These are phyloP conservation scores for Andrena dorsata DNA, from an alignment of 2,888 invertebrate genomes.

Conservation along the genomic window DNA sequence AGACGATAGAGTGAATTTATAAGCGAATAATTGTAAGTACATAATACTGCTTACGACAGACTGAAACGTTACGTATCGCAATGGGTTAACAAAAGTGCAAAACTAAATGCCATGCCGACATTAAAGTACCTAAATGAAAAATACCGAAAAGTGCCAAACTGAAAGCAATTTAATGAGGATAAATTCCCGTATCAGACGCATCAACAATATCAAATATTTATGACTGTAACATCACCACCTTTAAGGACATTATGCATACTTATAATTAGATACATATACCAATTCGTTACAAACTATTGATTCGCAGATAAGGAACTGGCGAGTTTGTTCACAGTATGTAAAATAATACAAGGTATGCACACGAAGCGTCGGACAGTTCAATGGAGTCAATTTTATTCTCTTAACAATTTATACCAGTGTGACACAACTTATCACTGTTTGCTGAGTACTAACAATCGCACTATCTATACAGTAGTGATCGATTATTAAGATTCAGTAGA, in stretches of 20 bases:
- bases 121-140: too few relatives aligned
- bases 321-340: not conserved
- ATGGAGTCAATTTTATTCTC: slow-evolving; percentile 26
- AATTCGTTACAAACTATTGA: slow-evolving; percentile 3
- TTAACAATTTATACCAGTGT: slow-evolving; percentile 43
- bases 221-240: not conserved
- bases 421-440: slow-evolving; percentile 43
- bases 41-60: too few relatives aligned
- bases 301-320: slow-evolving; percentile 14
- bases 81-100: too few relatives aligned
- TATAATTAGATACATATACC: not conserved
- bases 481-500: slow-evolving; percentile 52
- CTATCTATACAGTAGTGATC: slow-evolving; percentile 41
- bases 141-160: too few relatives aligned
- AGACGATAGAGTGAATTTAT: too few relatives aligned
- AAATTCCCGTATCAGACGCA: not conserved
- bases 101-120: too few relatives aligned
- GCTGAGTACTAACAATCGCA: slow-evolving; percentile 19
- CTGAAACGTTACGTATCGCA: too few relatives aligned
- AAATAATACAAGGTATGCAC: slow-evolving; percentile 20
- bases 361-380: slow-evolving; percentile 41
- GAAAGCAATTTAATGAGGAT: too few relatives aligned
- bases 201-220: not conserved
- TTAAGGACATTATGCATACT: not conserved
- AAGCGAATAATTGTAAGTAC: too few relatives aligned